Base-by-base conservation (phyloP, 2,797 vertebrate genomes). In the Thaleichthys pacificus region DNA sequence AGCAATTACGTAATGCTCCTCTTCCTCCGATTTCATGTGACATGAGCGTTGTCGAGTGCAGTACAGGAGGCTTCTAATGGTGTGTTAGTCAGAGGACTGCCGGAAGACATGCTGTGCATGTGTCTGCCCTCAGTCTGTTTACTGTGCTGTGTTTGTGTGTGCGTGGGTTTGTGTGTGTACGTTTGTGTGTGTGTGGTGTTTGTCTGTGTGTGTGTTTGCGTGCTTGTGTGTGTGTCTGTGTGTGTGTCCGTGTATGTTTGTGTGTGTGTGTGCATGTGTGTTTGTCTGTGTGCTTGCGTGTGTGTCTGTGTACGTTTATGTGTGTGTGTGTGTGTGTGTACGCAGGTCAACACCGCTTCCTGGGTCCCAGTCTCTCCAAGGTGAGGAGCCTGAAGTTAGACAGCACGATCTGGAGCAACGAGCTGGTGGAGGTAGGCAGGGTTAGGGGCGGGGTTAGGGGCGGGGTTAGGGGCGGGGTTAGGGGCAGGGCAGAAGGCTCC, bases 341-440 rank as follows among this genome's bases (percentile, higher is more conserved):
- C n/a, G 49, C 83, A 99, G 97, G 96, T 72, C 96, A 96, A 32
- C 97, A 98, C 84, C 94, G 96, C 71, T 95, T 93, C 57, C 93
- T 99, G 38, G 96, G 97, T 70, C 93, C 95, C 9, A 95, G 93
- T 78, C 93, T 97, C 76, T 98, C 97, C 28, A 97, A 98, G 75
- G 95, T 99, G 49, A 91, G 95, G 24, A 98, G 97, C 87, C 86
- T 99, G 54, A 99, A 98, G 91, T 91, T 98, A 91, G 96, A 99
- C 90, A 94, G 94, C 79, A 96, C 93, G 68, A 94, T 98, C 85
- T 99, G 97, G 97, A 98, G 93, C 87, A 98, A 97, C 77, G 96
- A 98, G 69, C 95, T 98, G 11, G 96, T 98, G n/a, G 96, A 99
- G 96, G 97, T 98, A 24, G 22, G 22, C 1, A 24, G 4, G 30